These are phyloP conservation scores for Tylochromis polylepis DNA, from an alignment of 2,113 vertebrate species.

Conservation along the genomic window DNA sequence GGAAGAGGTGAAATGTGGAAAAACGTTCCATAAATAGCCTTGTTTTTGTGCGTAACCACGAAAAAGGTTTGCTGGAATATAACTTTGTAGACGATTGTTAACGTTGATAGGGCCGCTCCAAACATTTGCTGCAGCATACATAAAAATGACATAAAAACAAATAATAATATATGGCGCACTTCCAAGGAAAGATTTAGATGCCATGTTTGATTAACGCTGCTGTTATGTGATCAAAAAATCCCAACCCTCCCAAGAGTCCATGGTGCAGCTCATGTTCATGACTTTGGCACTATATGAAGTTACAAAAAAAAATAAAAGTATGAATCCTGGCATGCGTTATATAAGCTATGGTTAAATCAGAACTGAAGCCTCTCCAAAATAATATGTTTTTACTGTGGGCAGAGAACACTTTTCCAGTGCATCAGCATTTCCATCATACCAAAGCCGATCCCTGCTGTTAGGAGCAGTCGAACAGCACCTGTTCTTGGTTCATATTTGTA, in stretches of 20 bases:
- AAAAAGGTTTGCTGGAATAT: slow-evolving; percentile 51
- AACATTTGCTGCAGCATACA: not conserved
- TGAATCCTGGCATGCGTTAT: not conserved
- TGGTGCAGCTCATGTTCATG: not conserved
- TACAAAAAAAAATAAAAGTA: not conserved
- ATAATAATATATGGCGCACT: not conserved
- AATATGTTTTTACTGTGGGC: slow-evolving; percentile 13
- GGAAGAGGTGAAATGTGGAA: slow-evolving; percentile 75
- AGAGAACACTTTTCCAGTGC: slow-evolving; percentile 49
- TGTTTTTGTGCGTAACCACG: slow-evolving; percentile 64
- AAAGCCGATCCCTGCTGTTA: slow-evolving; percentile 34
- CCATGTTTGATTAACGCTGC: not conserved
- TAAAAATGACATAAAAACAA: not conserved
- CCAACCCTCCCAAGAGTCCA: not conserved
- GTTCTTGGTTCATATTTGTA: slow-evolving; percentile 43
- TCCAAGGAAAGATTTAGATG: not conserved
- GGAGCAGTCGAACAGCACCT: slow-evolving; percentile 48
- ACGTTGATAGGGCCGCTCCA: not conserved
- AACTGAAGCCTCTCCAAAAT: slow-evolving; percentile 30
- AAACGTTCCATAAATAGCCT: slow-evolving; percentile 71
- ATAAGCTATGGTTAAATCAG: slow-evolving; percentile 13
- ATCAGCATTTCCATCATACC: slow-evolving; percentile 55
- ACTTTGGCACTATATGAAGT: not conserved
- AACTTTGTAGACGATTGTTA: slow-evolving; percentile 13
- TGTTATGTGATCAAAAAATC: not conserved